phyloP scores from a whole-genome alignment of 2,113 vertebrate species.

The Plecotus auritus region DNA sequence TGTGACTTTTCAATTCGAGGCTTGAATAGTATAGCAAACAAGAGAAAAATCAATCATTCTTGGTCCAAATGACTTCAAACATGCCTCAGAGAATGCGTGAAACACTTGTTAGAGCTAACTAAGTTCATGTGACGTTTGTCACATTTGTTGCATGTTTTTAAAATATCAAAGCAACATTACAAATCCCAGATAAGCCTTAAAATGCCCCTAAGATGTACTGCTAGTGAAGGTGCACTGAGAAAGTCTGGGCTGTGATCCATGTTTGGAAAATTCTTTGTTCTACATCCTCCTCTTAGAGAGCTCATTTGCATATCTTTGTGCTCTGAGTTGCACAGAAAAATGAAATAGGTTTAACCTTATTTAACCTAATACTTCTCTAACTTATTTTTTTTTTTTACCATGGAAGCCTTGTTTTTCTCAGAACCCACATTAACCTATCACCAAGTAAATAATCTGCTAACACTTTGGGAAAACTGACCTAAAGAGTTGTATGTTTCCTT shows the following conservation, averaged over 20 bases:
- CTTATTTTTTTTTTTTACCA: constrained; percentile 1
- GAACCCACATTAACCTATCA: constrained; percentile 21
- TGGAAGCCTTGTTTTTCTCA: constrained; percentile 28
- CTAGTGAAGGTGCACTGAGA: background rate
- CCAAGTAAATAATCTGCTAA: constrained; percentile 13
- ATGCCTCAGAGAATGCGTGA: background rate
- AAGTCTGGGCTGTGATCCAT: background rate
- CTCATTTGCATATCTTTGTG: background rate
- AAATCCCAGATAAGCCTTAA: constrained; percentile 46
- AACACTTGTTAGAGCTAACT: constrained; percentile 9
- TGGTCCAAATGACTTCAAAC: background rate
- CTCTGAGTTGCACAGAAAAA: background rate
- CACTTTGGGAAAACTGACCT: background rate
- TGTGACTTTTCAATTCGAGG: constrained; percentile 34
- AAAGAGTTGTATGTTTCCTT: background rate
- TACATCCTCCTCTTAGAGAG: background rate
- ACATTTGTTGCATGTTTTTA: constrained; percentile 23
- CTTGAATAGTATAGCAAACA: constrained; percentile 16
- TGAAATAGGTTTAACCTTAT: background rate
- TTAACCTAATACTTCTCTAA: constrained; percentile 30
- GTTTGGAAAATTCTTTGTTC: background rate
- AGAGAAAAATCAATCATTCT: constrained; percentile 32
- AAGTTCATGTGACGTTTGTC: constrained; percentile 3
- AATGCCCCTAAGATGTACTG: background rate
- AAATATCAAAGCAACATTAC: constrained; percentile 31